Evolutionary conservation across 2,113 vertebrate species (phyloP).

Genomic region (Gymnogyps californianus): DNA sequence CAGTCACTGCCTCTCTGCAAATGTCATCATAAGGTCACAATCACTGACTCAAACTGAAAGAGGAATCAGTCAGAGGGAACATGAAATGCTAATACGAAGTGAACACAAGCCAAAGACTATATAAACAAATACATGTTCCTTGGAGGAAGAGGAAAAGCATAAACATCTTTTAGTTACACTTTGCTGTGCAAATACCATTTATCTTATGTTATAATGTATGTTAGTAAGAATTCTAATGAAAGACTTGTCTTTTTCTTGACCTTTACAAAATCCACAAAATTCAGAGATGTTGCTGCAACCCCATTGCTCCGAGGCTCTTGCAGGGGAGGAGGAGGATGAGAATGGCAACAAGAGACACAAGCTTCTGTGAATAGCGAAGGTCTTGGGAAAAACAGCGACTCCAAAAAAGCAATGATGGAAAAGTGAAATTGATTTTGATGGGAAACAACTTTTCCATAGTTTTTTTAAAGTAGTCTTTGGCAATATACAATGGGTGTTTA

Average conservation of each 20-base stretch:
- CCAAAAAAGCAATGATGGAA: neutral
- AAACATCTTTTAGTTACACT: conserved; percentile 9
- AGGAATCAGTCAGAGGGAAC: conserved; percentile 13
- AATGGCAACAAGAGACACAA: neutral
- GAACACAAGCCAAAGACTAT: neutral
- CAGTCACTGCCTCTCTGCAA: conserved; percentile 38
- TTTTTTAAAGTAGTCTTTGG: neutral
- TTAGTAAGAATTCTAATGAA: conserved; percentile 35
- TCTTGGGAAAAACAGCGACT: neutral
- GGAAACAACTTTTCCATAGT: neutral
- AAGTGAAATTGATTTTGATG: neutral
- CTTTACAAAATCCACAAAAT: conserved; percentile 45
- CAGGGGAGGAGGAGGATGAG: neutral
- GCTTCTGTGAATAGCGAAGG: neutral
- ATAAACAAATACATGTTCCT: neutral
- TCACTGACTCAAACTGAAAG: conserved; percentile 25
- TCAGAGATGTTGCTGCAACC: neutral
- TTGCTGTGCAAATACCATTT: conserved; percentile 58
- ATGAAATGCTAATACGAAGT: conserved; percentile 13
- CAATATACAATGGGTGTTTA: neutral
- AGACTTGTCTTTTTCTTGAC: conserved; percentile 31
- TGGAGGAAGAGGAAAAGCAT: neutral
- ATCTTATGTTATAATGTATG: neutral
- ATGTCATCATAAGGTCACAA: conserved; percentile 66
- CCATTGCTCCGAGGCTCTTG: neutral